phyloP scores from a whole-genome alignment of 2,888 invertebrate genomes.

The Phyto melanocephala region DNA sequence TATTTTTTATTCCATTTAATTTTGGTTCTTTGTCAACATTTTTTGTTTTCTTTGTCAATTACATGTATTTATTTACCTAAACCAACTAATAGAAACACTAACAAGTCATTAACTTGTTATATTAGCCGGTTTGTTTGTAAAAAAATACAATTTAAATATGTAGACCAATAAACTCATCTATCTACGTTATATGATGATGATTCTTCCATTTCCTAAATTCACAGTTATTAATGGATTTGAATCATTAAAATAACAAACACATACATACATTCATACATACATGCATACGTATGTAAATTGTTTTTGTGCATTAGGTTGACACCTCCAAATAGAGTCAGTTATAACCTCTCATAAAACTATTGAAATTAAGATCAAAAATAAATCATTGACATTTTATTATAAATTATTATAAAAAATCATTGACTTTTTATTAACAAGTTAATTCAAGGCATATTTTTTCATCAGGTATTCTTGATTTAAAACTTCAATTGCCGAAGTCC shows the following conservation, averaged over 20 bases:
- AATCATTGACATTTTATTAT: too few relatives aligned
- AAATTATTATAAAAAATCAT: too few relatives aligned
- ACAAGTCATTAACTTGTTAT: slow-evolving; percentile 39
- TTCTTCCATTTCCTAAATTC: slow-evolving; percentile 18
- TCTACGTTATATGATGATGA: not conserved
- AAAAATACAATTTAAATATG: slow-evolving; percentile 1
- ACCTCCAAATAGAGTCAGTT: too few relatives aligned
- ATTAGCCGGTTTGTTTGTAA: not conserved
- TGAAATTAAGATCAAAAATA: too few relatives aligned
- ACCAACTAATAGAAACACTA: not conserved
- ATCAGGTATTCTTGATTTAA: too few relatives aligned
- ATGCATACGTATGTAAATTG: too few relatives aligned
- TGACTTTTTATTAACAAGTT: too few relatives aligned
- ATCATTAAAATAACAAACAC: slow-evolving; percentile 18
- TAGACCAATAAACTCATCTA: not conserved
- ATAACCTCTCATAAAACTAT: too few relatives aligned
- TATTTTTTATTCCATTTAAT: not conserved
- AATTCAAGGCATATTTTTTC: too few relatives aligned
- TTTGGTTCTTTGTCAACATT: not conserved
- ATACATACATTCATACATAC: too few relatives aligned
- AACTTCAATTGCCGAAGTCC: too few relatives aligned
- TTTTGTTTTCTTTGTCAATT: slow-evolving; percentile 19
- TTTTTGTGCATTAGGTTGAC: not conserved
- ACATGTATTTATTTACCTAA: not conserved
- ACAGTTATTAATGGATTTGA: slow-evolving; percentile 26